Evolutionary conservation across 2,113 vertebrate genomes (phyloP).

Genomic region (Protomyctophum bolini): DNA sequence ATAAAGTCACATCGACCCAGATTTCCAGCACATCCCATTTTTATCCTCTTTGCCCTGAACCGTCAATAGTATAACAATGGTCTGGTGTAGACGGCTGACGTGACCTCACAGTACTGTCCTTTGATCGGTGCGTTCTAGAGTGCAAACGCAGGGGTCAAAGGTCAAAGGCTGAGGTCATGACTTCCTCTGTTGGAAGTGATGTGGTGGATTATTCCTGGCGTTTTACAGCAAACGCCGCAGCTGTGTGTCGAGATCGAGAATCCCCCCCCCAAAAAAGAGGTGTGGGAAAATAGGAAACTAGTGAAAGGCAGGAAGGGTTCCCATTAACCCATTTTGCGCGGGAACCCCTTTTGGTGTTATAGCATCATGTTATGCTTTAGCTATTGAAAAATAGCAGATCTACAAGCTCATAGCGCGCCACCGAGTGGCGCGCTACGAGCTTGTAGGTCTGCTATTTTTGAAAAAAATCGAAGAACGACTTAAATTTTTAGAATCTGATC

Average conservation of each 20-base stretch:
- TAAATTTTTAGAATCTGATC: too few relatives aligned
- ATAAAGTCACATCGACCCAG: too few relatives aligned
- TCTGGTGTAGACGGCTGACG: too few relatives aligned
- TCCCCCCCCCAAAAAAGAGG: background rate
- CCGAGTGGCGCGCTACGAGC: too few relatives aligned
- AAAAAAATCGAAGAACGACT: too few relatives aligned
- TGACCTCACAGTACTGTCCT: background rate
- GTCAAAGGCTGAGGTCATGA: slow-evolving; percentile 3
- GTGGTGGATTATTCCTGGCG: slow-evolving; percentile 27
- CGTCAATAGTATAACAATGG: background rate
- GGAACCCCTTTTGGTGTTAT: too few relatives aligned
- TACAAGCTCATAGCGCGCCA: too few relatives aligned
- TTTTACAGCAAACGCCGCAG: slow-evolving; percentile 5
- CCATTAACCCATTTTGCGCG: background rate
- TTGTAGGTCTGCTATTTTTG: too few relatives aligned
- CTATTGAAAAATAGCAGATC: too few relatives aligned
- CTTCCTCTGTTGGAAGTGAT: slow-evolving; percentile 36
- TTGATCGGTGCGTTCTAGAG: background rate
- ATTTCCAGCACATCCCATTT: background rate
- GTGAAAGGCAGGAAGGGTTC: slow-evolving; percentile 61
- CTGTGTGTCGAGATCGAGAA: background rate
- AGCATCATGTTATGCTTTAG: too few relatives aligned
- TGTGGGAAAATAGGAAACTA: slow-evolving; percentile 59
- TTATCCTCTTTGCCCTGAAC: background rate
- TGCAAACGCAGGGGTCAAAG: slow-evolving; percentile 21